Percentiles rank a stretch among this genome's conserved stretches.
Conservation (phyloP, 2,113 vertebrate genomes). For the Empidonax alnorum region DNA sequence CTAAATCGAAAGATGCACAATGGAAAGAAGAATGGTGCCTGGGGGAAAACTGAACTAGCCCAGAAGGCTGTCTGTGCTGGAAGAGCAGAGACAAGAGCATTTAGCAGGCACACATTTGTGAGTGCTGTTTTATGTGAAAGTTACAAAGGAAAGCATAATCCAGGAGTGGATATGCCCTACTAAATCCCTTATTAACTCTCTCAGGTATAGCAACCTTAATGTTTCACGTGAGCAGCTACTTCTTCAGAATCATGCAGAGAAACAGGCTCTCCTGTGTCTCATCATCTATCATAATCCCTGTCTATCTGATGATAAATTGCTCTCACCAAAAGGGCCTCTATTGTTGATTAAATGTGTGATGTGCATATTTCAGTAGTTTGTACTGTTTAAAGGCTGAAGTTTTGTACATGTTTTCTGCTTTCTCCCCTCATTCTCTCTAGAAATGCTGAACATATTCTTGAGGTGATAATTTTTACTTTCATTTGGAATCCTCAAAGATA, state of each 20-base stretch:
- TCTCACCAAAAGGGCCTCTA: conserved; percentile 6
- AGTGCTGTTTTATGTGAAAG: neutral
- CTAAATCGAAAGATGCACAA: neutral
- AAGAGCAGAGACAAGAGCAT: neutral
- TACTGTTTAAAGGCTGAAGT: neutral
- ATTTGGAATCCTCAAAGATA: neutral
- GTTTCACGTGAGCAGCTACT: neutral
- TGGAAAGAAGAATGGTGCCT: neutral
- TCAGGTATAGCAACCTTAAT: neutral
- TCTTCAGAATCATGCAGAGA: neutral
- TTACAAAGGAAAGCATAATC: neutral
- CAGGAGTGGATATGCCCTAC: neutral
- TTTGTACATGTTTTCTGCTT: neutral
- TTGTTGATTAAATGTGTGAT: conserved; percentile 57
- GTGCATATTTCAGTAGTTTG: conserved; percentile 15
- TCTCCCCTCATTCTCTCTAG: neutral
- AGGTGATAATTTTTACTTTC: neutral
- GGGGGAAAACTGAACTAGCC: neutral
- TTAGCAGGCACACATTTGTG: neutral
- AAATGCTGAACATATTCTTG: neutral
- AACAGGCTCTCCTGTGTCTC: neutral
- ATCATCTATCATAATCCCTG: conserved; percentile 14
- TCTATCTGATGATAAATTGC: conserved; percentile 32
- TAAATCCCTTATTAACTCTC: neutral
- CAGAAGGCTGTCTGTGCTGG: neutral